phyloP scores from a whole-genome alignment of 2,113 vertebrate species.

The Anarrhichthys ocellatus region DNA sequence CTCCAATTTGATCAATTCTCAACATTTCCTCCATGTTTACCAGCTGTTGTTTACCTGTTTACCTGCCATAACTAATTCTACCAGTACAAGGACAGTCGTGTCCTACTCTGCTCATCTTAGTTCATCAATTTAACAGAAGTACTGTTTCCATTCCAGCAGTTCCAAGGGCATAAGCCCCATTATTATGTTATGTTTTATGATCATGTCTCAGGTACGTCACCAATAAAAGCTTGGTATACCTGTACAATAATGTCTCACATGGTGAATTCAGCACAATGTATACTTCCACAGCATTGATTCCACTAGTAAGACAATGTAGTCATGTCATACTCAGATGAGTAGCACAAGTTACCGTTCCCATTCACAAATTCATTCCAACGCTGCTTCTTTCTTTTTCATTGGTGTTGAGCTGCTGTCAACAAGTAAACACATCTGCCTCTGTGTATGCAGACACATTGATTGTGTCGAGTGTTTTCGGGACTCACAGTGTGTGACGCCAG shows the following conservation, averaged over 20 bases:
- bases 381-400: background rate
- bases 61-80: background rate
- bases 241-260: too few relatives aligned
- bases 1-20: too few relatives aligned
- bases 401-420: background rate
- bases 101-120: too few relatives aligned
- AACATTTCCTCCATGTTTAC: too few relatives aligned
- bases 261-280: background rate
- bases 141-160: background rate
- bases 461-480: slow-evolving; percentile 35
- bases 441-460: background rate
- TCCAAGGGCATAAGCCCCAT: background rate
- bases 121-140: too few relatives aligned
- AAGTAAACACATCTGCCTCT: background rate
- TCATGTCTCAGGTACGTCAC: too few relatives aligned
- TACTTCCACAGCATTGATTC: background rate
- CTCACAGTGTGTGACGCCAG: slow-evolving; percentile 99
- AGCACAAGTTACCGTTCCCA: background rate
- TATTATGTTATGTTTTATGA: background rate
- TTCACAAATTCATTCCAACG: too few relatives aligned
- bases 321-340: background rate
- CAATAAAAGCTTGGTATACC: too few relatives aligned
- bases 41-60: too few relatives aligned
- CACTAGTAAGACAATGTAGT: background rate
- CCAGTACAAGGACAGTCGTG: background rate